These are phyloP conservation scores for Drosophila suzukii DNA, from an alignment of 1,140 invertebrate genomes.

Conservation along the genomic window DNA sequence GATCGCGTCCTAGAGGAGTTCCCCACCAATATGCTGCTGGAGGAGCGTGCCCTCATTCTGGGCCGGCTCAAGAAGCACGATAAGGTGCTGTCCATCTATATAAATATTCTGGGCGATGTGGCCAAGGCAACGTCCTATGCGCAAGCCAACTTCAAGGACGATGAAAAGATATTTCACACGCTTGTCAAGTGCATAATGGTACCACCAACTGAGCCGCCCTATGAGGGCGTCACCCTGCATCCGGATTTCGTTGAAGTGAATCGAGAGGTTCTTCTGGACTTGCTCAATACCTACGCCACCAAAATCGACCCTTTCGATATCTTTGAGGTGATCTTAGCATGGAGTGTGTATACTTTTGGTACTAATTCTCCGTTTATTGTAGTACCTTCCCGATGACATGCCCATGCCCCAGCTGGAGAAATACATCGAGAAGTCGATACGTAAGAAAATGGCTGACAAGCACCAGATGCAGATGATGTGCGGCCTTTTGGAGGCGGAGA, in stretches of 20 bases:
- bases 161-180: conserved; percentile 88
- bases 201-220: conserved; percentile 85
- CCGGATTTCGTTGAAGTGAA: conserved; percentile 88
- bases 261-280: conserved; percentile 90
- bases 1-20: conserved; percentile 95
- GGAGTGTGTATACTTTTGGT: not conserved
- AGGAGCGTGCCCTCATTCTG: conserved; percentile 96
- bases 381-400: conserved; percentile 90
- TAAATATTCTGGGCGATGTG: conserved; percentile 92
- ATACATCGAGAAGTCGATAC: conserved; percentile 92
- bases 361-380: not conserved
- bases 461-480: conserved; percentile 91
- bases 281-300: conserved; percentile 92
- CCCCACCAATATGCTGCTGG: conserved; percentile 93
- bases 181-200: conserved; percentile 88
- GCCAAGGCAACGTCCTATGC: conserved; percentile 94
- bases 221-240: conserved; percentile 86
- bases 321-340: conserved; percentile 57
- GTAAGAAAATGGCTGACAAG: conserved; percentile 89
- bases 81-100: conserved; percentile 96
- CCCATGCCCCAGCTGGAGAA: conserved; percentile 89
- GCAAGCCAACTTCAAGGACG: conserved; percentile 88
- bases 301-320: conserved; percentile 92
- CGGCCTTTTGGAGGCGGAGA: conserved; percentile 92
- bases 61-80: conserved; percentile 96